Percentiles rank a stretch among this genome's conserved stretches.
These are phyloP conservation scores for Oncorhynchus clarkii DNA, from an alignment of 2,113 vertebrate species.

Conservation along the genomic window DNA sequence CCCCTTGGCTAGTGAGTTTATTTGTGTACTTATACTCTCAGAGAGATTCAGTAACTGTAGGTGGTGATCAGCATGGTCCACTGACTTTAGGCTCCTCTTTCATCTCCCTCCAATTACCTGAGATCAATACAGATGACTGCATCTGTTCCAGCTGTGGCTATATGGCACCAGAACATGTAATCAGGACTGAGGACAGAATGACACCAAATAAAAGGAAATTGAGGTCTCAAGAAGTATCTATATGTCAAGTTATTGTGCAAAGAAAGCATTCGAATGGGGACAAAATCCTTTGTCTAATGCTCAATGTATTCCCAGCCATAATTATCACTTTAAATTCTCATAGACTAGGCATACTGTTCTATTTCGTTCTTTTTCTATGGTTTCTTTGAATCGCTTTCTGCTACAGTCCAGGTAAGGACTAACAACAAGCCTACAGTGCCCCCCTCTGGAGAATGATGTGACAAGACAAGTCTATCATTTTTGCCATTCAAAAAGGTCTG, in stretches of 20 bases:
- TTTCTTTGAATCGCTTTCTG: background rate
- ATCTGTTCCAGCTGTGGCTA: slow-evolving; percentile 33
- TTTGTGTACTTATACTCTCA: slow-evolving; percentile 62
- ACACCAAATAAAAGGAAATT: background rate
- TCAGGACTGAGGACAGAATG: background rate
- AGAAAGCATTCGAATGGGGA: background rate
- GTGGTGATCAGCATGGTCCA: slow-evolving; percentile 53
- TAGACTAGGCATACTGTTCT: background rate
- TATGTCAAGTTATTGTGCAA: background rate
- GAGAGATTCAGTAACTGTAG: slow-evolving; percentile 18
- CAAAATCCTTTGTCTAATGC: slow-evolving; percentile 29
- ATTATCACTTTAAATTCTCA: slow-evolving; percentile 5
- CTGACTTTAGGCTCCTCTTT: slow-evolving; percentile 47
- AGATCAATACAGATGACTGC: slow-evolving; percentile 71
- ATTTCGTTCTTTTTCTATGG: background rate
- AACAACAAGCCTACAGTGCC: slow-evolving; percentile 51
- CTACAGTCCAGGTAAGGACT: background rate
- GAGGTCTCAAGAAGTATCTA: background rate
- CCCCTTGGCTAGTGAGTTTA: slow-evolving; percentile 20
- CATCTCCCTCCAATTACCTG: slow-evolving; percentile 67
- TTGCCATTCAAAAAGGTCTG: too few species aligned
- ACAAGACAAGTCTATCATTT: background rate
- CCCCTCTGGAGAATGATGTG: slow-evolving; percentile 49
- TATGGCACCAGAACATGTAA: background rate
- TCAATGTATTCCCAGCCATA: background rate